Conservation (phyloP, 1,140 invertebrate species). For the Diploscapter pachys region DNA sequence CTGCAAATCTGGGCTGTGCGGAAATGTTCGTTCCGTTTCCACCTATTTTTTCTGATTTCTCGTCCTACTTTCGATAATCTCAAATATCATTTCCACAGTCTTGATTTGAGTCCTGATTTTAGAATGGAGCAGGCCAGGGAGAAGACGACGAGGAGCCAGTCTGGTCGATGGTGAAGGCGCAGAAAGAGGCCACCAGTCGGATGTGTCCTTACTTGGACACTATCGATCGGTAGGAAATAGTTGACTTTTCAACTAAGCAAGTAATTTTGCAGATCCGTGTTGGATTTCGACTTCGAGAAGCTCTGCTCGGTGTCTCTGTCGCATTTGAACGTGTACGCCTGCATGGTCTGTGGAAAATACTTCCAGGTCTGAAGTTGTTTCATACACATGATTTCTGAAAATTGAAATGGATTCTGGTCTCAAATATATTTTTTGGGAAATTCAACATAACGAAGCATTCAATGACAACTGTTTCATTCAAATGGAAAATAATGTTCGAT, state of each 20-base stretch:
- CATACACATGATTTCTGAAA: neutral
- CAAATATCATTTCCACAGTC: too few species aligned
- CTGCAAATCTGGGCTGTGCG: too few species aligned
- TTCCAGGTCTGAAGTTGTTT: slow-evolving; percentile 72
- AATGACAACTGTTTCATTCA: neutral
- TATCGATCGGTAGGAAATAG: slow-evolving; percentile 47
- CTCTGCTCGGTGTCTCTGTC: slow-evolving; percentile 95
- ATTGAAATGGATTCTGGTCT: neutral
- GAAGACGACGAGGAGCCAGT: too few species aligned
- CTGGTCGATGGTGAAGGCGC: neutral
- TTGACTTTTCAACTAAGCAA: neutral
- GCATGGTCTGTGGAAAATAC: slow-evolving; percentile 98
- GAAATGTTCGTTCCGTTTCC: too few species aligned
- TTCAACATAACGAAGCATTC: too few species aligned
- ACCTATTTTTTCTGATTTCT: too few species aligned
- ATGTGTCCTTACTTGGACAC: slow-evolving; percentile 58
- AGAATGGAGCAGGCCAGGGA: too few species aligned
- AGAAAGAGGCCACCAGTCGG: slow-evolving; percentile 47
- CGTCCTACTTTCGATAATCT: too few species aligned
- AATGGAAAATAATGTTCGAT: neutral
- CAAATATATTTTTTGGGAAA: neutral
- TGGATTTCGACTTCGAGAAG: slow-evolving; percentile 99
- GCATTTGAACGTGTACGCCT: slow-evolving; percentile 98
- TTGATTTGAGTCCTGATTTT: too few species aligned
- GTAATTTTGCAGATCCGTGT: slow-evolving; percentile 69